phyloP scores from a whole-genome alignment of 2,888 invertebrate genomes.

The Microctonus hyperodae region DNA sequence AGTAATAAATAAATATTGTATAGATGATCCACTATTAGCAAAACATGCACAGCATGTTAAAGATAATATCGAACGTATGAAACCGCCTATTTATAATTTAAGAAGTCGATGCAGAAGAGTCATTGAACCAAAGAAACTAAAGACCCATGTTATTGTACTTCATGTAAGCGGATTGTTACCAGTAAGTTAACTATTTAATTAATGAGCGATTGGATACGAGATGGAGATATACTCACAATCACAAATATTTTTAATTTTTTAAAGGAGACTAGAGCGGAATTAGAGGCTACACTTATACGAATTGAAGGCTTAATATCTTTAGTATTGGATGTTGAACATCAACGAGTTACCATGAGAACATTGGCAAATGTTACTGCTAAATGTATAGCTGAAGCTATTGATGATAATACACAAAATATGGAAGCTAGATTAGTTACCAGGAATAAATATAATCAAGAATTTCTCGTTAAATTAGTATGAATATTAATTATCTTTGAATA shows the following conservation, averaged over 20 bases:
- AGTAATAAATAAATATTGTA: slow-evolving; percentile 54
- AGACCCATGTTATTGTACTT: slow-evolving; percentile 58
- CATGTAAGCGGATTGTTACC: slow-evolving; percentile 59
- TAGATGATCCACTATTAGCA: slow-evolving; percentile 54
- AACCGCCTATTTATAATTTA: slow-evolving; percentile 61
- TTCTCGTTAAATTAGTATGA: slow-evolving; percentile 57
- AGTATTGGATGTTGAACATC: slow-evolving; percentile 62
- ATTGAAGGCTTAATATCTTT: slow-evolving; percentile 61
- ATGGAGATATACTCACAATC: not conserved
- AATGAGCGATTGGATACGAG: not conserved
- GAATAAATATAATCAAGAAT: slow-evolving; percentile 63
- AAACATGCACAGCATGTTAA: slow-evolving; percentile 56
- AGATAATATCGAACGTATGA: slow-evolving; percentile 60
- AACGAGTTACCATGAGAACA: slow-evolving; percentile 63
- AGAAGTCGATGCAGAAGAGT: slow-evolving; percentile 60
- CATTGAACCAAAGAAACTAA: slow-evolving; percentile 60
- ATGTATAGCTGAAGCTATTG: slow-evolving; percentile 60
- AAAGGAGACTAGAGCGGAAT: slow-evolving; percentile 59
- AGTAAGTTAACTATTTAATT: slow-evolving; percentile 41
- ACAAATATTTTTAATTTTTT: not conserved
- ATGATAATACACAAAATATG: slow-evolving; percentile 58
- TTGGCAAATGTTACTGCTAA: slow-evolving; percentile 58
- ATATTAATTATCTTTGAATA: not conserved
- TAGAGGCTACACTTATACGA: slow-evolving; percentile 60
- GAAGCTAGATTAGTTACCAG: slow-evolving; percentile 60